These are phyloP conservation scores for Diacarnus erythraeanus DNA, from an alignment of 37 sponge, comb jelly and placozoan genomes.

Conservation along the genomic window DNA sequence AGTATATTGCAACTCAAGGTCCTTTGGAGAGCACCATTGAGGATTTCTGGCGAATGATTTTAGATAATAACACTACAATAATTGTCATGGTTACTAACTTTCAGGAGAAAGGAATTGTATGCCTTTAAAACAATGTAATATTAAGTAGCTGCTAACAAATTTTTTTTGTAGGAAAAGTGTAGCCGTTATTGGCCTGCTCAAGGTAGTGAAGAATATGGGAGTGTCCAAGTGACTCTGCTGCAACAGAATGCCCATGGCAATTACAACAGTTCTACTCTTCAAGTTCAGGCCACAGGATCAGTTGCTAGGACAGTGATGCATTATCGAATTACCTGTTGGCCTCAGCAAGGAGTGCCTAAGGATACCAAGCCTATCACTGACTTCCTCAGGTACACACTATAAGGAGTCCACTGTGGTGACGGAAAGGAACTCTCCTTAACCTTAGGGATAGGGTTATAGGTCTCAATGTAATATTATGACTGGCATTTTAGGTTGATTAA, in stretches of 20 bases:
- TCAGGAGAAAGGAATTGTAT: slow-evolving; percentile 58
- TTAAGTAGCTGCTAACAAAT: no score
- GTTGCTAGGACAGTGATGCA: slow-evolving; percentile 60
- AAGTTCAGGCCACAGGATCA: slow-evolving; percentile 36
- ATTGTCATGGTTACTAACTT: slow-evolving; percentile 83
- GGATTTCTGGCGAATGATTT: slow-evolving; percentile 90
- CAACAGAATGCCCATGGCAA: background rate
- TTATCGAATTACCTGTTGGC: slow-evolving; percentile 87
- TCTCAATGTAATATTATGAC: background rate
- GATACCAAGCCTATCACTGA: slow-evolving; percentile 44
- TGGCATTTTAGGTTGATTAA: slow-evolving; percentile 7
- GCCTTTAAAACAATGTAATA: background rate
- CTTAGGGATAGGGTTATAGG: no score
- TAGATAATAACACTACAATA: slow-evolving; percentile 54
- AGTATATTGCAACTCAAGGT: slow-evolving; percentile 84
- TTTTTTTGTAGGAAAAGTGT: slow-evolving; percentile 62
- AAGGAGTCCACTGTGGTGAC: no score
- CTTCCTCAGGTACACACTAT: slow-evolving; percentile 38
- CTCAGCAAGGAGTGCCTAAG: slow-evolving; percentile 80
- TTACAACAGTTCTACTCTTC: slow-evolving; percentile 42
- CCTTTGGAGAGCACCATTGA: slow-evolving; percentile 63
- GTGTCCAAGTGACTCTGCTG: slow-evolving; percentile 51
- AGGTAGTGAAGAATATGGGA: slow-evolving; percentile 46
- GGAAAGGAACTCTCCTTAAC: no score
- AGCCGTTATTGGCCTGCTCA: slow-evolving; percentile 84